Evolutionary conservation across 2,888 invertebrate species (phyloP).

Genomic region (Gasteruption jaculator): DNA sequence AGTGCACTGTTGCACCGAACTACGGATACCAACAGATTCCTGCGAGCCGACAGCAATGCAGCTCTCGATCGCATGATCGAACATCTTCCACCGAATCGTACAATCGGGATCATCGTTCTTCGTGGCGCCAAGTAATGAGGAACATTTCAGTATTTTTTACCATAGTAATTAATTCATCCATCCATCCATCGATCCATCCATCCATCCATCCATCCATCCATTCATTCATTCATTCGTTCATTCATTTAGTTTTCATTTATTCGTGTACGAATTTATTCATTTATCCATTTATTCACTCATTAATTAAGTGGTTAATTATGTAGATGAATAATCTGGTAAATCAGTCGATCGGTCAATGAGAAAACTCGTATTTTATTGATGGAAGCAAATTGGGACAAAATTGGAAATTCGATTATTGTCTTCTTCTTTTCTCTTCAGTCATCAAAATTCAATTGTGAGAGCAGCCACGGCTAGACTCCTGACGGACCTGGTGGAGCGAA

Average conservation of each 20-base stretch:
- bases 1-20: conserved; percentile 79
- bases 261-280: too few relatives aligned
- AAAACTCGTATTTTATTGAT: not conserved
- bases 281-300: too few relatives aligned
- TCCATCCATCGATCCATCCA: too few relatives aligned
- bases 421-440: conserved; percentile 48
- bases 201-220: too few relatives aligned
- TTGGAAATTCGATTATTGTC: not conserved
- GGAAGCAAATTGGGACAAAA: not conserved
- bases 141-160: too few relatives aligned
- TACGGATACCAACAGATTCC: conserved; percentile 90
- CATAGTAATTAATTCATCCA: too few relatives aligned
- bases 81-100: conserved; percentile 65
- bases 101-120: conserved; percentile 62
- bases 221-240: too few relatives aligned
- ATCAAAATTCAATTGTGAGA: conserved; percentile 85
- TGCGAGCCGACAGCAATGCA: conserved; percentile 81
- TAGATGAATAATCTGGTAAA: conserved; percentile 9
- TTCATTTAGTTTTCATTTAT: too few relatives aligned
- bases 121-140: conserved; percentile 66
- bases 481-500: conserved; percentile 65
- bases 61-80: conserved; percentile 81
- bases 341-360: not conserved
- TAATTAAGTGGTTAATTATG: conserved; percentile 1
- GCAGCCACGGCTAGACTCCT: conserved; percentile 78